Evolutionary conservation across 2,797 vertebrate genomes (phyloP).

Genomic region (Enteromius afrohamiltoni): DNA sequence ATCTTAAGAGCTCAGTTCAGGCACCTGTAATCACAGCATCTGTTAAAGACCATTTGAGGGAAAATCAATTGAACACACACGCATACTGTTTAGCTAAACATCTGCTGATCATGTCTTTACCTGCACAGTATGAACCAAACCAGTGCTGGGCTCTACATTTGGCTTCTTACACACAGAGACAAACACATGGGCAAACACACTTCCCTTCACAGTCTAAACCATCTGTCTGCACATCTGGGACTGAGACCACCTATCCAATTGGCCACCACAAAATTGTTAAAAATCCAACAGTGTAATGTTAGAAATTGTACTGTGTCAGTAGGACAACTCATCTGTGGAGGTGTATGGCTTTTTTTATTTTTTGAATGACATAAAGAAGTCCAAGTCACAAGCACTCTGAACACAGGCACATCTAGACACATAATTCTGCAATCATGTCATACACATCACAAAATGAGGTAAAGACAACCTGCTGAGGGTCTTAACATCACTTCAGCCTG

Average conservation of each 20-base stretch:
- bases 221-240: constrained; percentile 48
- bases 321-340: background rate
- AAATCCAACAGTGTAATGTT: constrained; percentile 24
- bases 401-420: background rate
- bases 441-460: background rate
- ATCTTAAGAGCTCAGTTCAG: constrained; percentile 34
- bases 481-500: background rate
- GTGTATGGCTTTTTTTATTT: background rate
- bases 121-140: constrained; percentile 16
- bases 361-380: background rate
- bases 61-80: background rate
- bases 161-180: constrained; percentile 7
- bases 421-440: constrained; percentile 1
- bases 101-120: constrained; percentile 33
- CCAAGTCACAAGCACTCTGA: background rate
- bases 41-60: constrained; percentile 31
- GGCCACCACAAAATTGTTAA: constrained; percentile 27
- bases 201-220: constrained; percentile 34
- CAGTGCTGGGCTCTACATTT: constrained; percentile 5
- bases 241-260: constrained; percentile 32
- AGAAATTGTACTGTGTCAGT: constrained; percentile 7
- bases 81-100: constrained; percentile 30
- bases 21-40: constrained; percentile 23
- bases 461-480: background rate
- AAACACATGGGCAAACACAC: background rate